Conservation (phyloP, 1,140 invertebrate species). For the Cydia pomonella region DNA sequence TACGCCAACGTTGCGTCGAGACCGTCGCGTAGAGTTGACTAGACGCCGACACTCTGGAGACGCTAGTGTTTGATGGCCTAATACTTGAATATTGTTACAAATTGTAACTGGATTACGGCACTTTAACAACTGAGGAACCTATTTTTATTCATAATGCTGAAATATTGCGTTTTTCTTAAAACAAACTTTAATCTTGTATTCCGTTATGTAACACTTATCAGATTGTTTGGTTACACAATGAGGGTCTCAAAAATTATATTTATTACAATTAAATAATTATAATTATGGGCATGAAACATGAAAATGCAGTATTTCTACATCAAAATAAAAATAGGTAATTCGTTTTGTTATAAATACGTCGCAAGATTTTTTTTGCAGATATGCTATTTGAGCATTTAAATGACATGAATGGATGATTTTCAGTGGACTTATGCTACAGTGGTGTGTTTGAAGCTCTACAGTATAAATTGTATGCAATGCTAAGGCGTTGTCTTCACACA, state of each 20-base stretch:
- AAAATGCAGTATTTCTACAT: no score
- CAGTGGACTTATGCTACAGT: slow-evolving; percentile 43
- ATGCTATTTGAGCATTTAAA: neutral
- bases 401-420: slow-evolving; percentile 67
- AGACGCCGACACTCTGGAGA: no score
- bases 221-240: no score
- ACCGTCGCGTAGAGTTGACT: no score
- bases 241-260: no score
- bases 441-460: neutral
- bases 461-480: slow-evolving; percentile 8
- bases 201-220: no score
- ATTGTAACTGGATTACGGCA: neutral
- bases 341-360: neutral
- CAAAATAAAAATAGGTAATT: no score
- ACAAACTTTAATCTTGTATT: no score
- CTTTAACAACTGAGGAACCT: neutral
- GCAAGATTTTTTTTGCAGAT: neutral
- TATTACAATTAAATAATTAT: no score
- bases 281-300: no score
- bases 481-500: neutral
- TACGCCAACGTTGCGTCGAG: no score
- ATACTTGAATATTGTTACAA: neutral
- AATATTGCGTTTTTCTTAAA: neutral
- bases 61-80: no score
- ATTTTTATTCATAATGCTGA: neutral